Evolutionary conservation across 2,888 invertebrate species (phyloP).

Genomic region (Heliconius aoede): DNA sequence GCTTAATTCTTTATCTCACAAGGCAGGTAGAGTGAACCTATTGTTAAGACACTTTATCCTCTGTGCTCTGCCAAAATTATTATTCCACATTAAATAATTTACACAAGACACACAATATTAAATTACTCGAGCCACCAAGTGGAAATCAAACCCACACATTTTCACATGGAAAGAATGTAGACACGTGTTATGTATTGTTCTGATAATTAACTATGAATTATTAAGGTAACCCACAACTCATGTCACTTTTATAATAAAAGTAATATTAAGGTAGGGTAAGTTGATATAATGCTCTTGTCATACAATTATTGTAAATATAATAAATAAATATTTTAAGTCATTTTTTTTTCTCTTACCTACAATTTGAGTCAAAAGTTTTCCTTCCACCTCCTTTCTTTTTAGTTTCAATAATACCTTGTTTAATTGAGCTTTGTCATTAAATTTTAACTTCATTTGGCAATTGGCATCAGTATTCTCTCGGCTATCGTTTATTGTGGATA

Average conservation of each 20-base stretch:
- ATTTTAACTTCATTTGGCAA: conserved; percentile 44
- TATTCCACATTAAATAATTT: not conserved
- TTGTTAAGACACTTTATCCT: not conserved
- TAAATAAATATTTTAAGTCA: not conserved
- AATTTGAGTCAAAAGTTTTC: conserved; percentile 41
- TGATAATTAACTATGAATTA: too few relatives aligned
- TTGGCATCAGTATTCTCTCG: conserved; percentile 37
- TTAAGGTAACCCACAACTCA: too few relatives aligned
- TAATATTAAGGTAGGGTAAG: too few relatives aligned
- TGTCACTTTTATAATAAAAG: too few relatives aligned
- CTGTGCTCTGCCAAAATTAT: not conserved
- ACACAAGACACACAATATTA: not conserved
- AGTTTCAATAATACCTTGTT: conserved; percentile 39
- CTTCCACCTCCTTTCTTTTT: conserved; percentile 43
- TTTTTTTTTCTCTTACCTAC: conserved; percentile 39
- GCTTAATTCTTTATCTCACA: not conserved
- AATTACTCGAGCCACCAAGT: not conserved
- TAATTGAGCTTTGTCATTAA: conserved; percentile 39
- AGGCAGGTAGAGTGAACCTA: not conserved
- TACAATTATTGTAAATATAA: too few relatives aligned
- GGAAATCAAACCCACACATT: not conserved
- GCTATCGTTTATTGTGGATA: conserved; percentile 43
- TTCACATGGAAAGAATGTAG: conserved; percentile 6
- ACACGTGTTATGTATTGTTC: too few relatives aligned
- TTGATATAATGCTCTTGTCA: too few relatives aligned